Evolutionary conservation across 2,888 invertebrate genomes (phyloP).

Genomic region (Volucella bombylans): DNA sequence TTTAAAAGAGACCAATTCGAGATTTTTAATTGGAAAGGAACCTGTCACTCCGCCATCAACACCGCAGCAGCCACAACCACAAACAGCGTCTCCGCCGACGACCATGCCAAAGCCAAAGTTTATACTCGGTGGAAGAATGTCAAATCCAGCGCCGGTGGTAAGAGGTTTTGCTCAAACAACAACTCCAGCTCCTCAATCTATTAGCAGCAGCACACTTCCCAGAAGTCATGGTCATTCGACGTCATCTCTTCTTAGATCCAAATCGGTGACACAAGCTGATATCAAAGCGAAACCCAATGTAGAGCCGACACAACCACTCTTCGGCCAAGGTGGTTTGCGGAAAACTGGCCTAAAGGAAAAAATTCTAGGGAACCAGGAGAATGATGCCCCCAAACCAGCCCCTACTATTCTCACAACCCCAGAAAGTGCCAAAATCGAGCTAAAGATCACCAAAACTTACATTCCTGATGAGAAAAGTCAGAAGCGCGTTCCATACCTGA

Average conservation of each 20-base stretch:
- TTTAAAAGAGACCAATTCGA: conserved; percentile 33
- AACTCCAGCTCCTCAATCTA: conserved; percentile 31
- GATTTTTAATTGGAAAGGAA: conserved; percentile 16
- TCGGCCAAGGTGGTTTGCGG: conserved; percentile 83
- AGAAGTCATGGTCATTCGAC: conserved; percentile 60
- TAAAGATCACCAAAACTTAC: conserved; percentile 73
- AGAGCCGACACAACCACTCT: conserved; percentile 76
- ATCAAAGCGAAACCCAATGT: conserved; percentile 36
- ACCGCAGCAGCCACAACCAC: conserved; percentile 42
- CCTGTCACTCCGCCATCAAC: conserved; percentile 30
- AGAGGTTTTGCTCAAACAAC: conserved; percentile 78
- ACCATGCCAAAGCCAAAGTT: conserved; percentile 74
- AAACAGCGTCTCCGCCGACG: conserved; percentile 64
- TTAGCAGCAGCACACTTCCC: conserved; percentile 31
- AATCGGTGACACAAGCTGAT: conserved; percentile 45
- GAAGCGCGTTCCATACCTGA: too few species aligned
- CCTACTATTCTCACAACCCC: conserved; percentile 51
- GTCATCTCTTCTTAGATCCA: conserved; percentile 56
- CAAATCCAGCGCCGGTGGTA: conserved; percentile 78
- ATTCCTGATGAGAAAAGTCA: conserved; percentile 55
- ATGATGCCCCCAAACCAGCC: conserved; percentile 63
- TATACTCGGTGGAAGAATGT: conserved; percentile 51
- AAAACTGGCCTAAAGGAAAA: conserved; percentile 83
- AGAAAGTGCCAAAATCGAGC: conserved; percentile 77
- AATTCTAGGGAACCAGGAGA: conserved; percentile 79